Evolutionary conservation across 2,113 vertebrate species (phyloP).

Genomic region (Heliornis fulica): DNA sequence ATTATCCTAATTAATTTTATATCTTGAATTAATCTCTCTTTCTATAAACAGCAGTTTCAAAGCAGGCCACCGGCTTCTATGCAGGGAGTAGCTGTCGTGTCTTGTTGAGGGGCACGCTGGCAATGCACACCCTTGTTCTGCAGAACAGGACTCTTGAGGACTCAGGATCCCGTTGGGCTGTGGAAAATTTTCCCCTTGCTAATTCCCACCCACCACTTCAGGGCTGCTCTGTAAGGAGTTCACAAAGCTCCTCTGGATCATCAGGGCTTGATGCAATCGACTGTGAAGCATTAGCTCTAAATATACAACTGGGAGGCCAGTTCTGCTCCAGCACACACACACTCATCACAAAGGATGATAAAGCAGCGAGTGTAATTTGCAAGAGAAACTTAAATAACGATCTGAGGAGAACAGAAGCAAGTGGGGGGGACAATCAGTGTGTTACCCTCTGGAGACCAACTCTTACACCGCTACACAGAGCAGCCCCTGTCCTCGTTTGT

Average conservation of each 20-base stretch:
- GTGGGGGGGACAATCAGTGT: not conserved
- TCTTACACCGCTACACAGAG: too few species aligned
- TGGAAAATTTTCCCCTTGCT: not conserved
- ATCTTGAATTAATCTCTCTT: not conserved
- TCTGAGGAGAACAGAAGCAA: not conserved
- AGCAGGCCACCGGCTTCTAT: not conserved
- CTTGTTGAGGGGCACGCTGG: not conserved
- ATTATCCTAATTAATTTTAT: conserved; percentile 50
- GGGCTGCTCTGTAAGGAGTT: conserved; percentile 7
- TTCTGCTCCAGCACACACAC: conserved; percentile 22
- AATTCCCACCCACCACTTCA: conserved; percentile 8
- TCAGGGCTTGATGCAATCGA: conserved; percentile 33
- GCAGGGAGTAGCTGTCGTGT: not conserved
- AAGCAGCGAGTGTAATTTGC: not conserved
- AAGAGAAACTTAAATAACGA: not conserved
- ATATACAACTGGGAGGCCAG: conserved; percentile 40
- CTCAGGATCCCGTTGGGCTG: not conserved
- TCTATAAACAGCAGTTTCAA: not conserved
- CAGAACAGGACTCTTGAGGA: not conserved
- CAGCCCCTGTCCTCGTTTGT: not conserved
- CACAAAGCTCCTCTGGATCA: conserved; percentile 26
- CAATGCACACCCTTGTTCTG: not conserved
- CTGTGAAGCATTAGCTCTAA: conserved; percentile 59
- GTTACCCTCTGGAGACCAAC: not conserved
- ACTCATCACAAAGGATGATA: not conserved